Percentiles rank a stretch among this genome's conserved stretches.
These are phyloP conservation scores for Asteroscopus sphinx DNA, from an alignment of 2,888 invertebrate species.

Conservation along the genomic window DNA sequence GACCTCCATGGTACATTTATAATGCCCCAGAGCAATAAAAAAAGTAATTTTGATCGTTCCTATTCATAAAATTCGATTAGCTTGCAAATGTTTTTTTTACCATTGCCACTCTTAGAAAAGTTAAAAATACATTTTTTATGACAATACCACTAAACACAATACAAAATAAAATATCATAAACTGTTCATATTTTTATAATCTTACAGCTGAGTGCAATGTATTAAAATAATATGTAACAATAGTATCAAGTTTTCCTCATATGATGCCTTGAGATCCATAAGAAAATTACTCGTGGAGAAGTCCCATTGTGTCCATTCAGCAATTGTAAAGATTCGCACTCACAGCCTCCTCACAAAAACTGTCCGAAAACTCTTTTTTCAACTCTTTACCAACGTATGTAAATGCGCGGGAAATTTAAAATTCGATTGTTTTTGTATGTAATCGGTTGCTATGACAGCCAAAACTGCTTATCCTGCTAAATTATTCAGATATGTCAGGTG, in stretches of 20 bases:
- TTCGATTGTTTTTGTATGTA: constrained; percentile 45
- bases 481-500: too few relatives aligned
- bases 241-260: too few relatives aligned
- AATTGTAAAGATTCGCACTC: constrained; percentile 70
- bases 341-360: constrained; percentile 67
- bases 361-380: constrained; percentile 57
- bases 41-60: constrained; percentile 34
- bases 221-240: too few relatives aligned
- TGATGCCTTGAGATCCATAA: too few relatives aligned
- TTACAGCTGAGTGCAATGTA: too few relatives aligned
- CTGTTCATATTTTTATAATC: too few relatives aligned
- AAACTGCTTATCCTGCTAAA: too few relatives aligned
- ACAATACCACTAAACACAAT: too few relatives aligned
- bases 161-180: too few relatives aligned
- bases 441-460: too few relatives aligned
- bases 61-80: constrained; percentile 41
- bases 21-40: constrained; percentile 26
- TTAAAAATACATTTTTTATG: too few relatives aligned
- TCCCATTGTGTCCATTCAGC: constrained; percentile 80
- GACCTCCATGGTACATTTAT: constrained; percentile 14
- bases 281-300: constrained; percentile 80
- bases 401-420: constrained; percentile 38
- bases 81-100: constrained; percentile 46
- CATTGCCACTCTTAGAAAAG: too few relatives aligned
- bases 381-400: constrained; percentile 33